These are phyloP conservation scores for Scolanthus callimorphus DNA, from an alignment of 92 coral and sea anemone genomes.

Conservation along the genomic window DNA sequence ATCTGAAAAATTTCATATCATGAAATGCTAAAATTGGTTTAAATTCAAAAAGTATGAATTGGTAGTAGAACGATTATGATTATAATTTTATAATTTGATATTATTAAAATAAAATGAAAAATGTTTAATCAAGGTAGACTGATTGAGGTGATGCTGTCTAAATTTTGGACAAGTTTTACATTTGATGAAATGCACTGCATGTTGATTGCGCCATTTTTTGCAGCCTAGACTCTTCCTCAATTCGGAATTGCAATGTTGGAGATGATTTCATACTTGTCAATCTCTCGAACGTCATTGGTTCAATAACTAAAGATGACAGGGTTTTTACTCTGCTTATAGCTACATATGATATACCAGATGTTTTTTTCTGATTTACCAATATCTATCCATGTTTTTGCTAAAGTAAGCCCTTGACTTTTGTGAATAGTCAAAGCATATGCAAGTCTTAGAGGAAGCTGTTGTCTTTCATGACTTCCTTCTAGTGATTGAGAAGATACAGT, in stretches of 20 bases:
- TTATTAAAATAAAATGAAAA: no score
- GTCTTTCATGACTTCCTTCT: constrained; percentile 9
- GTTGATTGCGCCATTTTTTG: constrained; percentile 14
- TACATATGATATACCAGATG: constrained; percentile 53
- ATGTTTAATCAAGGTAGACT: no score
- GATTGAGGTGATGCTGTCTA: no score
- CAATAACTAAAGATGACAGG: constrained; percentile 25
- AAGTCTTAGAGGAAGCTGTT: constrained; percentile 44
- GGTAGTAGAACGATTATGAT: no score
- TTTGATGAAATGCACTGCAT: constrained; percentile 7
- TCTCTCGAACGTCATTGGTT: constrained; percentile 31
- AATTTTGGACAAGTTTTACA: no score
- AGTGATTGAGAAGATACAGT: constrained; percentile 25
- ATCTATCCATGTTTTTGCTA: constrained; percentile 52
- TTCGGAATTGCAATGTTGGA: constrained; percentile 26
- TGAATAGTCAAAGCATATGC: constrained; percentile 24
- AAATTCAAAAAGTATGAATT: no score
- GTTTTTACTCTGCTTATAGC: constrained; percentile 29
- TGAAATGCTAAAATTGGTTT: no score
- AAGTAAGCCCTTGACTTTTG: constrained; percentile 33
- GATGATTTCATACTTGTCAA: constrained; percentile 13
- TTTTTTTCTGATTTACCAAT: constrained; percentile 10
- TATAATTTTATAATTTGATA: no score
- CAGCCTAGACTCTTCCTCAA: constrained; percentile 28
- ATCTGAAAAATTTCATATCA: no score